These are phyloP conservation scores for Drosophila sproati DNA, from an alignment of 1,140 invertebrate genomes.

Conservation along the genomic window DNA sequence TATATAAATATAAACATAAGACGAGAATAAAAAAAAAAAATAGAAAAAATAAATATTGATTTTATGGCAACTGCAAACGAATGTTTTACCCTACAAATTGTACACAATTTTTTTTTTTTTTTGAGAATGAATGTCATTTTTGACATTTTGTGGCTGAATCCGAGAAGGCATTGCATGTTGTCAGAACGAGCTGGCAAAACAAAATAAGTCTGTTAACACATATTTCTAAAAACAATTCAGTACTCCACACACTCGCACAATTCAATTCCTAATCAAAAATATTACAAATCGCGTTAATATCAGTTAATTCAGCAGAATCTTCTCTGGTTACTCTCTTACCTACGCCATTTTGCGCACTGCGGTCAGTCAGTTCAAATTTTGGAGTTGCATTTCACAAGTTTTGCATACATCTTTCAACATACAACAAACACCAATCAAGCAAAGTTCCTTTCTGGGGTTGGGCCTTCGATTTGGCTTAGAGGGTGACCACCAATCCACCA, in stretches of 20 bases:
- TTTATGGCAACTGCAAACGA: constrained; percentile 68
- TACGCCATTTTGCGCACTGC: constrained; percentile 20
- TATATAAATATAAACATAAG: constrained; percentile 59
- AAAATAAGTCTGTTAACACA: constrained; percentile 27
- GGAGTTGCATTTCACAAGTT: constrained; percentile 45
- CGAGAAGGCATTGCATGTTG: constrained; percentile 24
- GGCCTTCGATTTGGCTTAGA: not conserved
- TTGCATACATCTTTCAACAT: constrained; percentile 25
- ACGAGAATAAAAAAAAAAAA: constrained; percentile 53
- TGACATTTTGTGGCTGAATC: constrained; percentile 4
- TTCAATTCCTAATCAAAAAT: constrained; percentile 33
- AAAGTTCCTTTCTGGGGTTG: not conserved
- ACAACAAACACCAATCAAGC: not conserved
- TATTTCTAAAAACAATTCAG: constrained; percentile 29
- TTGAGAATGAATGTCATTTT: not conserved
- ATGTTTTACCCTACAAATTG: constrained; percentile 63
- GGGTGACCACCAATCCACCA: not conserved
- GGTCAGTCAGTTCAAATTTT: constrained; percentile 33
- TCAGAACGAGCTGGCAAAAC: constrained; percentile 21
- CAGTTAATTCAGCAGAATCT: constrained; percentile 24
- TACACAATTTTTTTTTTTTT: constrained; percentile 54
- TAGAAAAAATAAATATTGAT: constrained; percentile 59
- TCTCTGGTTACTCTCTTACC: constrained; percentile 20
- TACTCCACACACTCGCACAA: constrained; percentile 30
- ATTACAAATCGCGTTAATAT: constrained; percentile 40